phyloP scores from a whole-genome alignment of 2,888 invertebrate species.

The Xestia c-nigrum region DNA sequence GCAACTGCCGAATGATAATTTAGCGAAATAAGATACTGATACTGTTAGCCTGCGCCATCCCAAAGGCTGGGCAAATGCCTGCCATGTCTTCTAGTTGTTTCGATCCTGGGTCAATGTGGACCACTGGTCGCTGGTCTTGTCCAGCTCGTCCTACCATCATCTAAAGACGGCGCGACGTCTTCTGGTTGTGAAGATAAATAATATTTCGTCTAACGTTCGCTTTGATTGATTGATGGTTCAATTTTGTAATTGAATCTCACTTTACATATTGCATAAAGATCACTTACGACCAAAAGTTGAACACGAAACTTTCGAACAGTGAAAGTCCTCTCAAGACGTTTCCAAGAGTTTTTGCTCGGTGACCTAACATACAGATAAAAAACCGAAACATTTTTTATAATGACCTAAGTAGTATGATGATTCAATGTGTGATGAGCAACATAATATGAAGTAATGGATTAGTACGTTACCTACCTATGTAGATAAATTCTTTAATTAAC shows the following conservation, averaged over 20 bases:
- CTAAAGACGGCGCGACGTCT: too few relatives aligned
- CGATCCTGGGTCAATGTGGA: too few relatives aligned
- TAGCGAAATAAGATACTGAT: not conserved
- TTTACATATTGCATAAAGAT: conserved; percentile 7
- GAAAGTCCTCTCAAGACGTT: conserved; percentile 57
- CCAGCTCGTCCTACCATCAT: too few relatives aligned
- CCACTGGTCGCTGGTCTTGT: too few relatives aligned
- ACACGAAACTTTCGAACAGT: conserved; percentile 53
- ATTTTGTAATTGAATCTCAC: conserved; percentile 1
- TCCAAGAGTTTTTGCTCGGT: conserved; percentile 51
- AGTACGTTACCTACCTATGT: too few relatives aligned
- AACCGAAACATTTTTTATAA: conserved; percentile 37
- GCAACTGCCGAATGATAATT: not conserved
- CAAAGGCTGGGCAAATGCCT: too few relatives aligned
- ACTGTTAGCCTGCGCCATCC: too few relatives aligned
- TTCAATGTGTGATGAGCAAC: conserved; percentile 35
- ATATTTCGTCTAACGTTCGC: not conserved
- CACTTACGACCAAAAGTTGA: conserved; percentile 23
- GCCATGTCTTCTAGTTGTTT: too few relatives aligned
- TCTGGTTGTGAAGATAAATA: too few relatives aligned
- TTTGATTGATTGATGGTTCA: conserved; percentile 6
- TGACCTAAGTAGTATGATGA: conserved; percentile 29
- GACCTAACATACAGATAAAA: conserved; percentile 48
- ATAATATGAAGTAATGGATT: not conserved
- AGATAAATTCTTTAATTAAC: not conserved